Base-by-base conservation (phyloP, 2,888 invertebrate genomes). In the Euplagia quadripunctaria region DNA sequence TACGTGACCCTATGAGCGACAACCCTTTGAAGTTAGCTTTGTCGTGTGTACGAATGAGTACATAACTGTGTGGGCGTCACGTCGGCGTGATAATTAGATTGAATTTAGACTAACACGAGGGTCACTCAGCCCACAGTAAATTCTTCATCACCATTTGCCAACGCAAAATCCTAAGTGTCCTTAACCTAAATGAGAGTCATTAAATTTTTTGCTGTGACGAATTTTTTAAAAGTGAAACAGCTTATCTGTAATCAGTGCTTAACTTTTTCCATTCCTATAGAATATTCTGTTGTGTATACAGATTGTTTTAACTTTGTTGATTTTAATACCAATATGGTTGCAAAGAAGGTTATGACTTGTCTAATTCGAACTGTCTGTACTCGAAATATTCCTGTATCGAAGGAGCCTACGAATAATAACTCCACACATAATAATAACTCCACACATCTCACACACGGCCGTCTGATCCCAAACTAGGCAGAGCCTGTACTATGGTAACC, bases 71-170 rank as follows among this genome's bases (percentile, higher is more conserved):
- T 71, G 75, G 71, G 74, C 79, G 75, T 74, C 70, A 76, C 75
- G 77, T 73, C 73, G 74, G 77, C 82, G 79, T 79, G 70, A 77
- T 85, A 87, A 87, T 86, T 84, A 85, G 74, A 85, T 86, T 86
- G 73, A 80, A 81, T 83, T 83, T 77, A 77, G 78, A 75, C 76
- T 77, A 76, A 70, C 73, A 76, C 78, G 70, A 80, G 82, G 79
- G 81, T 81, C 72, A 76, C 72, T 73, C 77, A 51, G 79, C 73
- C 73, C 73, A 71, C 75, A 76, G 65, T 63, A 78, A 79, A 82
- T 77, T 75, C 75, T 79, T 76, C 70, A 84, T 75, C 72, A 79
- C 55, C 76, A 80, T 77, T 79, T 77, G 46, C 71, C 71, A 64
- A 75, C 65, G 42, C 72, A 63, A 76, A 82, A 76, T 72, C 49